These are phyloP conservation scores for Procavia capensis DNA, from an alignment of 2,113 vertebrate species.

Conservation along the genomic window DNA sequence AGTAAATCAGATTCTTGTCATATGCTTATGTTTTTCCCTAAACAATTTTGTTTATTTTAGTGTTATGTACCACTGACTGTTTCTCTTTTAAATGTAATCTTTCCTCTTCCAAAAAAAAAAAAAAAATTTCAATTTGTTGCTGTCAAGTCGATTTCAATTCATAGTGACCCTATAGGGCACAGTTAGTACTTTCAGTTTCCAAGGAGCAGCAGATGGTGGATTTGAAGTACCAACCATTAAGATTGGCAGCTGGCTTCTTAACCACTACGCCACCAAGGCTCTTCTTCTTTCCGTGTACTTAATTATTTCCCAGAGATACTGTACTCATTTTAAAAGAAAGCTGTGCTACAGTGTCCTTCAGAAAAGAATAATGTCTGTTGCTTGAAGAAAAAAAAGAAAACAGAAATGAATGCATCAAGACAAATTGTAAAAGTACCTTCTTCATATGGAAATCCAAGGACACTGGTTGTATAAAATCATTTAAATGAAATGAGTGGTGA, in stretches of 20 bases:
- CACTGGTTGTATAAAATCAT: background rate
- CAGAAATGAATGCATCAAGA: background rate
- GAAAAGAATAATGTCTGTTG: background rate
- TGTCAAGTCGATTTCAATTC: too few relatives aligned
- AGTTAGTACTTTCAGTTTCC: too few relatives aligned
- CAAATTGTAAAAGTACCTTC: background rate
- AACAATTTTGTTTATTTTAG: background rate
- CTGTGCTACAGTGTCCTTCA: background rate
- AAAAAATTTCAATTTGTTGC: too few relatives aligned
- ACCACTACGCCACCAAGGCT: too few relatives aligned
- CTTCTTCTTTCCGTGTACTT: background rate
- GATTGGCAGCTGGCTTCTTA: too few relatives aligned
- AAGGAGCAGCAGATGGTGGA: too few relatives aligned
- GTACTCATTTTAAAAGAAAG: background rate
- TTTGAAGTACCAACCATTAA: too few relatives aligned
- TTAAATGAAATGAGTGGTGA: background rate
- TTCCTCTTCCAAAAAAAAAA: background rate
- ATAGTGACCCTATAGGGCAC: too few relatives aligned
- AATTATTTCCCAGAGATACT: background rate
- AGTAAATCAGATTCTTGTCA: background rate
- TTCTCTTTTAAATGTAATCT: background rate
- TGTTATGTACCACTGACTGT: background rate
- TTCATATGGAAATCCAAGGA: background rate
- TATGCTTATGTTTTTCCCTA: background rate
- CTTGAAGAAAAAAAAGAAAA: background rate